Conservation (phyloP, 2,113 vertebrate genomes). For the Raja brachyura region DNA sequence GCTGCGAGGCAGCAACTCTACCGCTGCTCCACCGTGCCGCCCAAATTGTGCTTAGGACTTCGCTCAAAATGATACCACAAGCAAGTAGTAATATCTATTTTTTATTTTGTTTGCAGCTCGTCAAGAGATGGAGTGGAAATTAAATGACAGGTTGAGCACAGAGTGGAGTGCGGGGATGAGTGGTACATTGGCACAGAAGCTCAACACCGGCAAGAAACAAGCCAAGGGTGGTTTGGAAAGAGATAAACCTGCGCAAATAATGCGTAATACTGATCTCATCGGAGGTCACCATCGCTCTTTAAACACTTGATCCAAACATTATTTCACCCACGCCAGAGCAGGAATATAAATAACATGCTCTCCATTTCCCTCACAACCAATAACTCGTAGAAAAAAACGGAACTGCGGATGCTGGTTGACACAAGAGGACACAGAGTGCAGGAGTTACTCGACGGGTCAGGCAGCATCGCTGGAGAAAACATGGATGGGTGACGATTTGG, state of each 20-base stretch:
- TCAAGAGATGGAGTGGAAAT: not conserved
- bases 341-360: no score
- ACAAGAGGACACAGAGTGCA: no score
- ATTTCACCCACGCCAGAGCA: not conserved
- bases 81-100: not conserved
- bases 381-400: not conserved
- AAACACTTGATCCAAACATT: not conserved
- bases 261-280: not conserved
- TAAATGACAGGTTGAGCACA: not conserved
- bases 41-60: no score
- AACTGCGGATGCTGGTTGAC: no score
- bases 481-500: no score
- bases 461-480: no score
- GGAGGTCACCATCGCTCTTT: not conserved
- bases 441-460: no score
- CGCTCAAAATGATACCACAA: not conserved
- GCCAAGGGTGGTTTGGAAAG: not conserved
- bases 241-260: not conserved
- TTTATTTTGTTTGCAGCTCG: not conserved
- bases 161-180: not conserved
- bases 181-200: not conserved
- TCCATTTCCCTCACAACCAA: not conserved
- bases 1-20: no score
- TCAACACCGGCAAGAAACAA: not conserved
- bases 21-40: no score